Evolutionary conservation across 1,140 invertebrate genomes (phyloP).

Genomic region (Megathymus violae): DNA sequence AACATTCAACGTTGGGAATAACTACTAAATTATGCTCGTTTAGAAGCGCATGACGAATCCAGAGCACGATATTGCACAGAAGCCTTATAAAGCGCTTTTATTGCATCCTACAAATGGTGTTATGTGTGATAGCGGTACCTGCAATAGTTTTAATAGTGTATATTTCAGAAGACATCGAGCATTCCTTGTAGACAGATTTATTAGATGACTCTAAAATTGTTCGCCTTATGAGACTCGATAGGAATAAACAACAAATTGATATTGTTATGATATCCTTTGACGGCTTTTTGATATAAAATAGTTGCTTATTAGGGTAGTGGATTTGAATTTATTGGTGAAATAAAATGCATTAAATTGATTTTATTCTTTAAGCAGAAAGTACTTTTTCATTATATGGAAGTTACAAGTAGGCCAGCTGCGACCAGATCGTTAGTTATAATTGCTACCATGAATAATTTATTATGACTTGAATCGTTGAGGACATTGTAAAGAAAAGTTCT

Average conservation of each 20-base stretch:
- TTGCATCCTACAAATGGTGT: slow-evolving; percentile 24
- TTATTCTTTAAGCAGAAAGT: no score
- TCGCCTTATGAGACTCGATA: background rate
- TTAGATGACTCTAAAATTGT: slow-evolving; percentile 19
- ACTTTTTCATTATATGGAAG: no score
- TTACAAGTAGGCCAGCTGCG: no score
- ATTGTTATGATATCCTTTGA: slow-evolving; percentile 12
- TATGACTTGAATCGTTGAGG: no score
- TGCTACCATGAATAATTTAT: no score
- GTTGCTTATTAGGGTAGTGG: background rate
- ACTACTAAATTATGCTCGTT: slow-evolving; percentile 15
- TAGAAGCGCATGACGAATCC: slow-evolving; percentile 15
- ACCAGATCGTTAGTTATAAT: no score
- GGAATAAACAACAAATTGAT: slow-evolving; percentile 17
- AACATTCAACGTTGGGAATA: no score
- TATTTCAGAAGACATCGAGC: slow-evolving; percentile 15
- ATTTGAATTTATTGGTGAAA: no score
- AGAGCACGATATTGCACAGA: slow-evolving; percentile 25
- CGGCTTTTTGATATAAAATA: no score
- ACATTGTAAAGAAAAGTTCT: no score
- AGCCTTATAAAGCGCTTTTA: slow-evolving; percentile 27
- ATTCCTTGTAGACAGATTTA: slow-evolving; percentile 25
- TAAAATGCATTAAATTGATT: no score
- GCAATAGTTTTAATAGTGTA: slow-evolving; percentile 9
- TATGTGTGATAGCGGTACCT: slow-evolving; percentile 15